Conservation (phyloP, 1,140 invertebrate species). For the Nebria ingens region DNA sequence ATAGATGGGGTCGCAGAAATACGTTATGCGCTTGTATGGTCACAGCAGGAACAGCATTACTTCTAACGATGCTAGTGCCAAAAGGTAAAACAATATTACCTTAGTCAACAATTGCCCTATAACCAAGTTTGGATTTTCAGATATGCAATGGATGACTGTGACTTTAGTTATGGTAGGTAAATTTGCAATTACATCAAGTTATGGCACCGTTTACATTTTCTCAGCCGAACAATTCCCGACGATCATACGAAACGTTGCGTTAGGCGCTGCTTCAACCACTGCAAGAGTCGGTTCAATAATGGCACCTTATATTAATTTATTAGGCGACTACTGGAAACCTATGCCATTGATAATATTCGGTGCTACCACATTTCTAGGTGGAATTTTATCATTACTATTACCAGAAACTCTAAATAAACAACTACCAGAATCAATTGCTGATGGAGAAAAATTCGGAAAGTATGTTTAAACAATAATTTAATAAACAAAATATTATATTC, state of each 20-base stretch:
- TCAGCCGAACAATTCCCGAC: slow-evolving; percentile 79
- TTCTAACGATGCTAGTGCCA: slow-evolving; percentile 50
- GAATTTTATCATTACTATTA: slow-evolving; percentile 53
- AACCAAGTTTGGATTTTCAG: slow-evolving; percentile 36
- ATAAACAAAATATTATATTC: neutral
- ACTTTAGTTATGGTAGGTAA: slow-evolving; percentile 70
- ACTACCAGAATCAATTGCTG: slow-evolving; percentile 62
- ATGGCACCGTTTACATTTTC: slow-evolving; percentile 69
- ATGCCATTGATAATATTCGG: slow-evolving; percentile 66
- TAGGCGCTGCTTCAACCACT: slow-evolving; percentile 66
- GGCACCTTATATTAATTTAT: slow-evolving; percentile 57
- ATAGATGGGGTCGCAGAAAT: slow-evolving; percentile 58
- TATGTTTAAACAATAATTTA: slow-evolving; percentile 16
- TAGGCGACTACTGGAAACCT: slow-evolving; percentile 49
- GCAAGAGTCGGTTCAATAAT: slow-evolving; percentile 67
- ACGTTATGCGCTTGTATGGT: slow-evolving; percentile 61
- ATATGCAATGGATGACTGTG: slow-evolving; percentile 48
- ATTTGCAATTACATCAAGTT: slow-evolving; percentile 70
- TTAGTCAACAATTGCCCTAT: too few species aligned
- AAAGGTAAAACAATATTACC: slow-evolving; percentile 41
- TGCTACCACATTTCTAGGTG: slow-evolving; percentile 48
- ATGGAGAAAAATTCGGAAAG: slow-evolving; percentile 60
- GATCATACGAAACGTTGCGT: slow-evolving; percentile 63
- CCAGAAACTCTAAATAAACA: slow-evolving; percentile 68
- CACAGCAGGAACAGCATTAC: slow-evolving; percentile 49